Evolutionary conservation across 2,113 vertebrate genomes (phyloP).

Genomic region (Notiomystis cincta): DNA sequence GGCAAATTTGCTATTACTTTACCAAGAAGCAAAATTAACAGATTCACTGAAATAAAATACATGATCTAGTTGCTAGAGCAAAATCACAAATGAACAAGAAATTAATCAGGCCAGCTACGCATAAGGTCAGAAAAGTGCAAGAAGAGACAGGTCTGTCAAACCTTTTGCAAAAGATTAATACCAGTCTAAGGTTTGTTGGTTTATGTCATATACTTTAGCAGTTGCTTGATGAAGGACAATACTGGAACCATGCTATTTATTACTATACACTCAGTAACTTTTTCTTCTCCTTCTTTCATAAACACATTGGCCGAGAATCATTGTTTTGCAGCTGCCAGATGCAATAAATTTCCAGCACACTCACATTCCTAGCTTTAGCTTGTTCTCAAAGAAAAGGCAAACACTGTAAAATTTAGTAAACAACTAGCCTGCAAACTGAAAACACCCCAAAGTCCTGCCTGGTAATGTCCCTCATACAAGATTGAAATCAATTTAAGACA

Average conservation of each 20-base stretch:
- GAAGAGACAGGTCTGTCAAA: background rate
- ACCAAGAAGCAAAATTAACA: background rate
- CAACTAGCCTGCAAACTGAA: background rate
- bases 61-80: background rate
- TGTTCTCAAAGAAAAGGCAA: constrained; percentile 17
- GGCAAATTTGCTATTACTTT: background rate
- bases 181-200: background rate
- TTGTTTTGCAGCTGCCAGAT: constrained; percentile 39
- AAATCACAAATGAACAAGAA: background rate
- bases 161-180: background rate
- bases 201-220: background rate
- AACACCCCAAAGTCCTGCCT: background rate
- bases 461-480: background rate
- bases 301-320: constrained; percentile 7
- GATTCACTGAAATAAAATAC: background rate
- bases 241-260: background rate
- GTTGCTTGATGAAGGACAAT: background rate
- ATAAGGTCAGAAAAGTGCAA: background rate
- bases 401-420: constrained; percentile 37
- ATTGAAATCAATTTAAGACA: background rate
- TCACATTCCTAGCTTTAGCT: constrained; percentile 16
- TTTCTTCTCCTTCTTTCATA: background rate
- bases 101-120: background rate
- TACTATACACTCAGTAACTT: background rate
- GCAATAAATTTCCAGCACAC: constrained; percentile 14